Evolutionary conservation across 1,140 invertebrate genomes (phyloP).

Genomic region (Leptopilina boulardi): DNA sequence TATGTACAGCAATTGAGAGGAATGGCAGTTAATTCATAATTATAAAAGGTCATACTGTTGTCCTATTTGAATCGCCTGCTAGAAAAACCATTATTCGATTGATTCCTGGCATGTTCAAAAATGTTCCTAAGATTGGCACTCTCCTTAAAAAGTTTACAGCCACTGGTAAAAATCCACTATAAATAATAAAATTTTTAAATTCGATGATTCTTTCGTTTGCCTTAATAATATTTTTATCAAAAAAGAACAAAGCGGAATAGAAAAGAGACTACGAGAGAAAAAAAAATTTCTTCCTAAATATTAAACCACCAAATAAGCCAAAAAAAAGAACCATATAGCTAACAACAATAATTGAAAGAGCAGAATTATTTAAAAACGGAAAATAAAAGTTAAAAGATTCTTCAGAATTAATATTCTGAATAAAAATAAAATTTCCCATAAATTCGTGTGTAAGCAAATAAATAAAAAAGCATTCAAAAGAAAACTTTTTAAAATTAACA

Average conservation of each 20-base stretch:
- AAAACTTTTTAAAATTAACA: background rate
- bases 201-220: background rate
- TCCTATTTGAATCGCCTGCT: conserved; percentile 79
- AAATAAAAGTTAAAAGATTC: background rate
- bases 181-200: conserved; percentile 62
- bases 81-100: conserved; percentile 79
- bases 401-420: background rate
- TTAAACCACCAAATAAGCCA: background rate
- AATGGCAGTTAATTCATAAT: conserved; percentile 51
- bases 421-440: too few relatives aligned
- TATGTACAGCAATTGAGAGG: conserved; percentile 66
- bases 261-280: too few relatives aligned
- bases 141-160: conserved; percentile 91
- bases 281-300: too few relatives aligned
- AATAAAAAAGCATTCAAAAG: background rate
- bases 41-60: conserved; percentile 77
- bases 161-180: conserved; percentile 90
- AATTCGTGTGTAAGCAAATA: background rate
- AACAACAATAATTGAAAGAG: background rate
- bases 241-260: too few relatives aligned
- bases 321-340: background rate
- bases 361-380: background rate
- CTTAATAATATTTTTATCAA: too few relatives aligned
- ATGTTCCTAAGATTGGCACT: conserved; percentile 84
- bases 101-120: conserved; percentile 86